Evolutionary conservation across 2,888 invertebrate genomes (phyloP).

Genomic region (Andricus curvator): DNA sequence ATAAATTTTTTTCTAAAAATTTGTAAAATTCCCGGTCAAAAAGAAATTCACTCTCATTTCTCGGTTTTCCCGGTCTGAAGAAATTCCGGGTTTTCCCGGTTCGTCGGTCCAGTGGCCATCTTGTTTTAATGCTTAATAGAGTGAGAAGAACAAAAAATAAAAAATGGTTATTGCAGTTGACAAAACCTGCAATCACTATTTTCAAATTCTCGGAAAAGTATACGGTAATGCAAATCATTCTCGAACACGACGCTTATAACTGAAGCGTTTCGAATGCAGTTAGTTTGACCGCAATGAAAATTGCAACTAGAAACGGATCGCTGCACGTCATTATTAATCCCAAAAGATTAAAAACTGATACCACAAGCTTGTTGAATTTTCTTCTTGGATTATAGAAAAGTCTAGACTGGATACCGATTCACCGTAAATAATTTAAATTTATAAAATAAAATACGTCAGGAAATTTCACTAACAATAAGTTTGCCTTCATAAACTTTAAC

Average conservation of each 20-base stretch:
- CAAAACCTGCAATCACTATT: slow-evolving; percentile 3
- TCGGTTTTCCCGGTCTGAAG: too few species aligned
- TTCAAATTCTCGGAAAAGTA: slow-evolving; percentile 28
- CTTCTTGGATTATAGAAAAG: background rate
- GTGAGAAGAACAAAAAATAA: slow-evolving; percentile 2
- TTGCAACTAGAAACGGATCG: slow-evolving; percentile 52
- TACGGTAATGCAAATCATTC: background rate
- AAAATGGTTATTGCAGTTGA: background rate
- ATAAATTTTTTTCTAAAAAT: too few species aligned
- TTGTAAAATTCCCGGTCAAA: too few species aligned
- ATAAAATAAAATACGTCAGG: too few species aligned
- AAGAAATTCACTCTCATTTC: too few species aligned
- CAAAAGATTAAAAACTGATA: slow-evolving; percentile 11
- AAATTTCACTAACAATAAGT: too few species aligned
- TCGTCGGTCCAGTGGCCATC: too few species aligned
- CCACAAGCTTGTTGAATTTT: background rate
- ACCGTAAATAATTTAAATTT: too few species aligned
- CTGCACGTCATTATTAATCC: slow-evolving; percentile 49
- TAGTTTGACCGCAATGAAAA: slow-evolving; percentile 39
- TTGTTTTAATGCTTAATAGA: background rate
- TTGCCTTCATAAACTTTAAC: too few species aligned
- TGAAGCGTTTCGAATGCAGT: slow-evolving; percentile 19
- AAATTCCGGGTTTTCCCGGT: too few species aligned
- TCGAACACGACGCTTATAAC: slow-evolving; percentile 2
- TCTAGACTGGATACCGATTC: too few species aligned